Evolutionary conservation across 2,888 invertebrate genomes (phyloP).

Genomic region (Xylota segnis): DNA sequence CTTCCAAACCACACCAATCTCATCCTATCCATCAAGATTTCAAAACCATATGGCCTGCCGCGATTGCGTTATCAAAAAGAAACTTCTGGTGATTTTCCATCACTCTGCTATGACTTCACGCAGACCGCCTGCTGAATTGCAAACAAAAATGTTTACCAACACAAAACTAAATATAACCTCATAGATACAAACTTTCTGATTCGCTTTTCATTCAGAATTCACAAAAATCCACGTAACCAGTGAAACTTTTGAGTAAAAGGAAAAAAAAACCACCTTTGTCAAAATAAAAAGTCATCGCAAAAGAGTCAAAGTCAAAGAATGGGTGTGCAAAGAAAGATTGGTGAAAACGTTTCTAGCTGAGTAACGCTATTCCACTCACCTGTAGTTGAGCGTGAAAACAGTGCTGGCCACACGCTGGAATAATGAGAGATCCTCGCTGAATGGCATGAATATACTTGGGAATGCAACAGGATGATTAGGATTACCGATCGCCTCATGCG

Average conservation of each 20-base stretch:
- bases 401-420: slow-evolving; percentile 81
- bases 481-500: slow-evolving; percentile 86
- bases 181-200: not conserved
- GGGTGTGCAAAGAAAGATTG: not conserved
- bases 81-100: slow-evolving; percentile 39
- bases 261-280: not conserved
- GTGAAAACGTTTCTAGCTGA: slow-evolving; percentile 36
- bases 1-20: not conserved
- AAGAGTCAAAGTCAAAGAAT: slow-evolving; percentile 9
- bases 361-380: slow-evolving; percentile 69
- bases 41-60: not conserved
- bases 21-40: slow-evolving; percentile 6
- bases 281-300: slow-evolving; percentile 12
- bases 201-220: slow-evolving; percentile 11
- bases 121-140: not conserved
- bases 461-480: slow-evolving; percentile 86
- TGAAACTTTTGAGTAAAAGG: slow-evolving; percentile 20
- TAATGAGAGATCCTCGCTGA: slow-evolving; percentile 84
- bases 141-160: slow-evolving; percentile 14
- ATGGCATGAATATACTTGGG: slow-evolving; percentile 85
- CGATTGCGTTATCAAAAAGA: slow-evolving; percentile 17
- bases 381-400: slow-evolving; percentile 77
- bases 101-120: not conserved
- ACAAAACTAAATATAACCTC: slow-evolving; percentile 22
- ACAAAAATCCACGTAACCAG: slow-evolving; percentile 7